Base-by-base conservation (phyloP, 2,113 vertebrate species). In the Romanogobio albipinnatus region DNA sequence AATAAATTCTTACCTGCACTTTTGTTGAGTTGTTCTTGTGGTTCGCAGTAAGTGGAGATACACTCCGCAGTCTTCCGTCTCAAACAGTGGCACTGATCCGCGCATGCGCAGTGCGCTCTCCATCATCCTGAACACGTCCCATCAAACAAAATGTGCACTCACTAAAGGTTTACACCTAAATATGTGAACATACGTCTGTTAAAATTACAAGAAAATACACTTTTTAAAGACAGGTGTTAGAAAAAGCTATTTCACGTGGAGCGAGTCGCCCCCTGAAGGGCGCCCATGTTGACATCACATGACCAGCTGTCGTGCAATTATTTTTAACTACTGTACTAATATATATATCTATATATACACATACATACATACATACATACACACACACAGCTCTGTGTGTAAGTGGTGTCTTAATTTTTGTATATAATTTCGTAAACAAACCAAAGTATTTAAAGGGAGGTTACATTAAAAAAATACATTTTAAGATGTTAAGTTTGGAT, bases 41-140 rank as follows among this genome's bases (percentile, higher is more conserved):
- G 33, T 61, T 15, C 79, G 56, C 70, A 82, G 76, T 53, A 58
- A 14, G 49, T 45, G 13, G 9, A 77, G 59, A 81, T 39, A 56
- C 2, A 43, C 80, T 82, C 80, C 88, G 76, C 86, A 76, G 82
- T 88, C 87, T 91, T 89, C 84, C 86, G 89, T 90, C 92, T 91
- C 85, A 79, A 86, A 4, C 77, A 26, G 76, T 73, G 81, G 85
- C 84, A 91, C 36, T 13, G 68, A 84, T 22, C 4, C 4, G 90
- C 91, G 53, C 94, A 93, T 94, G 94, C 94, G 93, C 91, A 93
- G 81, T 82, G 29, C 5, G 22, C 22, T 9, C 13, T 19, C 3
- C 17, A 56, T 39, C 33, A 36, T 4, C 17, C 53, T 11, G 5
- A 22, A 19, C 17, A 59, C 29, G n/a, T 58, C 9, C 29, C 9